Evolutionary conservation across 2,113 vertebrate genomes (phyloP).

Genomic region (Sarotherodon lohbergeri): DNA sequence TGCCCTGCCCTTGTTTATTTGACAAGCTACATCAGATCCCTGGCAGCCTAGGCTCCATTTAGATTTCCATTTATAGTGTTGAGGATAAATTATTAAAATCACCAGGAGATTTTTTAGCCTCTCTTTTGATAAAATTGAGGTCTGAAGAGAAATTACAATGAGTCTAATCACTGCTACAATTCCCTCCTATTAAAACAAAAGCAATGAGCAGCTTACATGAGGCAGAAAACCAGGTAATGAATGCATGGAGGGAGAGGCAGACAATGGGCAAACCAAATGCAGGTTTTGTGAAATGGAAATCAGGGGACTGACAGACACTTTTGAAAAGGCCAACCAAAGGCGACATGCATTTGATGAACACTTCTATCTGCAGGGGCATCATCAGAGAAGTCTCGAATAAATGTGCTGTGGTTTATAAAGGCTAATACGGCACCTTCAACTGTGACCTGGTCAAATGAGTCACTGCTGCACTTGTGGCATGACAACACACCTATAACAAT

Average conservation of each 20-base stretch:
- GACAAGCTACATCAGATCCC: constrained; percentile 19
- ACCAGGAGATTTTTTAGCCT: neutral
- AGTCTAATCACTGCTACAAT: constrained; percentile 7
- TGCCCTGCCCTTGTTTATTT: constrained; percentile 29
- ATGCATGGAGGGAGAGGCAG: constrained; percentile 6
- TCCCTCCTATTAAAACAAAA: constrained; percentile 25
- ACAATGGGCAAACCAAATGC: constrained; percentile 8
- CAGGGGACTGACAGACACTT: neutral
- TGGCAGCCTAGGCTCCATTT: constrained; percentile 13
- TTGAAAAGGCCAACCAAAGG: neutral
- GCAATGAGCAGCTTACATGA: neutral
- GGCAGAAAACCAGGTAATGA: constrained; percentile 34
- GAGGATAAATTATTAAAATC: constrained; percentile 54
- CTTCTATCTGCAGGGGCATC: neutral
- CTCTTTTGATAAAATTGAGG: constrained; percentile 33
- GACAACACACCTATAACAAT: neutral
- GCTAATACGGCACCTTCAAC: neutral
- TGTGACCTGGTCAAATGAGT: neutral
- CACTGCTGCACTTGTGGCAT: neutral
- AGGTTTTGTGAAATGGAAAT: constrained; percentile 53
- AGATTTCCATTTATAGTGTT: constrained; percentile 46
- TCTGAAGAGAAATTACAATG: constrained; percentile 18
- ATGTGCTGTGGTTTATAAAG: neutral
- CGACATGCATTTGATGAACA: neutral
- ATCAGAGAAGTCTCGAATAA: neutral